Evolutionary conservation across 2,888 invertebrate species (phyloP).

Genomic region (Lasioglossum leucozonium): DNA sequence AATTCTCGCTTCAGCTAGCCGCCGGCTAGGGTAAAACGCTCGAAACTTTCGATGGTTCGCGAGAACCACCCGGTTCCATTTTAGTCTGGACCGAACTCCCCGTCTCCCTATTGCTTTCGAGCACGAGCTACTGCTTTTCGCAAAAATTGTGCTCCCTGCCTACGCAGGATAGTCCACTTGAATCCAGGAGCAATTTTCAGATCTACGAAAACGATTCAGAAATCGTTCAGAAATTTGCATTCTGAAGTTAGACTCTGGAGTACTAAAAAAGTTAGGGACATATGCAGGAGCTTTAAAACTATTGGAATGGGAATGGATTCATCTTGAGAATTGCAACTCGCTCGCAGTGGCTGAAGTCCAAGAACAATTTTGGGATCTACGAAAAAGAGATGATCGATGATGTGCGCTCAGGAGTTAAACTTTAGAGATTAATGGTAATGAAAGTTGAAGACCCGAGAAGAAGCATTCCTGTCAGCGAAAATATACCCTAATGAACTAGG

Average conservation of each 20-base stretch:
- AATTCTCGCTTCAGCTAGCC: constrained; percentile 15
- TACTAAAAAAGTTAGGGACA: no score
- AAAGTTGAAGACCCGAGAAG: neutral
- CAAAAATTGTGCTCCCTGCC: neutral
- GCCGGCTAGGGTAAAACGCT: neutral
- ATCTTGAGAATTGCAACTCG: no score
- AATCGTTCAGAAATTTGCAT: no score
- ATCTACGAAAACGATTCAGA: no score
- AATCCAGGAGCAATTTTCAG: no score
- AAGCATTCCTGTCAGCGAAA: neutral
- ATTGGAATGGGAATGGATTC: no score
- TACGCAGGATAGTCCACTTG: neutral
- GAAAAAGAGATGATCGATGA: neutral
- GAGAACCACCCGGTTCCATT: neutral
- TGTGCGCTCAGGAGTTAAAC: neutral
- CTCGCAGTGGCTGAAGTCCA: no score
- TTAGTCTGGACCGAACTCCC: neutral
- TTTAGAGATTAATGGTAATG: neutral
- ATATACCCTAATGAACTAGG: neutral
- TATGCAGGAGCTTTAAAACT: no score
- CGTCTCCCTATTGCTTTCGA: neutral
- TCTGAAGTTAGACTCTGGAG: no score
- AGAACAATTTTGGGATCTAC: neutral
- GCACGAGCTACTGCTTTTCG: neutral
- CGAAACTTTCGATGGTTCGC: neutral